phyloP scores from a whole-genome alignment of 2,888 invertebrate genomes.

The Griposia aprilina region DNA sequence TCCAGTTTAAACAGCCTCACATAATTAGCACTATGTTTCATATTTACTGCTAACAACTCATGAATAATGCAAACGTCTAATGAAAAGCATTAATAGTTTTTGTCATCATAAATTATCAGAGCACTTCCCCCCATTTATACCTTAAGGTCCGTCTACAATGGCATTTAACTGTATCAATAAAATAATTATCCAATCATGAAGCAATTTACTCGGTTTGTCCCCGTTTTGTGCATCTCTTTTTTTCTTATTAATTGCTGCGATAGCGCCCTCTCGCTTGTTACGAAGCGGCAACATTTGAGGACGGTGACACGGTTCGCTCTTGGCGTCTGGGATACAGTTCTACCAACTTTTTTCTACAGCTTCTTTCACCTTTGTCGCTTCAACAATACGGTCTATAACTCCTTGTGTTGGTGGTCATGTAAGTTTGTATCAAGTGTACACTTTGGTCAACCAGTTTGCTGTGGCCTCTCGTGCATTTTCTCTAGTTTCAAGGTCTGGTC shows the following conservation, averaged over 20 bases:
- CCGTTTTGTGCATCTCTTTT: constrained; percentile 73
- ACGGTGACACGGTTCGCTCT: constrained; percentile 80
- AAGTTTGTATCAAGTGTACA: constrained; percentile 73
- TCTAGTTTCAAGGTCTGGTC: constrained; percentile 81
- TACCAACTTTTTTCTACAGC: constrained; percentile 60
- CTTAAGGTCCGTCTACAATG: constrained; percentile 78
- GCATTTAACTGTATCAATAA: constrained; percentile 88
- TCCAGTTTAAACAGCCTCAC: constrained; percentile 16
- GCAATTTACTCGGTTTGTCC: constrained; percentile 87
- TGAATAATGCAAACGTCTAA: constrained; percentile 42
- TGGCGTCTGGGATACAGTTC: constrained; percentile 75
- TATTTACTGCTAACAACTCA: constrained; percentile 37
- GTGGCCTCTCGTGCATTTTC: constrained; percentile 78
- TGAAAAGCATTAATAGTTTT: constrained; percentile 51
- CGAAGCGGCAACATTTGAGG: constrained; percentile 78
- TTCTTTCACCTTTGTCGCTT: constrained; percentile 11
- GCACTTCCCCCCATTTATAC: constrained; percentile 73
- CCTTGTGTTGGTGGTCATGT: neutral
- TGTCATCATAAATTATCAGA: constrained; percentile 70
- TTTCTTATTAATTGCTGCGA: constrained; percentile 32
- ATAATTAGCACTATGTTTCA: constrained; percentile 39
- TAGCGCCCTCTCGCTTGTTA: constrained; percentile 71
- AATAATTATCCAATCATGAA: constrained; percentile 90
- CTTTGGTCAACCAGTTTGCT: constrained; percentile 76
- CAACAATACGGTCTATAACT: constrained; percentile 38